These are phyloP conservation scores for Smittia sp. DNA, from an alignment of 2,888 invertebrate genomes.

Conservation along the genomic window DNA sequence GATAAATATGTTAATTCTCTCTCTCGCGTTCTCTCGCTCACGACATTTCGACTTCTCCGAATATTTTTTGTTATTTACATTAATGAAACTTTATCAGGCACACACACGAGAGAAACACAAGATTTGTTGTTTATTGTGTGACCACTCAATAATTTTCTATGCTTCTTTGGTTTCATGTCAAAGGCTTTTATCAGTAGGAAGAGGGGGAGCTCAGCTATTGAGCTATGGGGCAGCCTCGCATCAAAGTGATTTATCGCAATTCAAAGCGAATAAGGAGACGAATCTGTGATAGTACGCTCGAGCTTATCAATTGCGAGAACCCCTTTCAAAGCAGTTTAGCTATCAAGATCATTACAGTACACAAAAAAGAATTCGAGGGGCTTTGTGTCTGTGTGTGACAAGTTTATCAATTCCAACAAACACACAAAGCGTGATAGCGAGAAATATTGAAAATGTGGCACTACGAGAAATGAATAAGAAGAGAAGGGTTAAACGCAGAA, in stretches of 20 bases:
- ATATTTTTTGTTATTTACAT: conserved; percentile 21
- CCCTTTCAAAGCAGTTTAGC: not conserved
- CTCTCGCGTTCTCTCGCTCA: not conserved
- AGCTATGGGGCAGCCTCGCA: not conserved
- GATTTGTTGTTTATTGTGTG: conserved; percentile 26
- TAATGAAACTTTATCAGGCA: conserved; percentile 16
- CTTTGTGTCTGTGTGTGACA: not conserved
- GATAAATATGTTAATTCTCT: conserved; percentile 30
- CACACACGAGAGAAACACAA: not conserved
- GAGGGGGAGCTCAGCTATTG: not conserved
- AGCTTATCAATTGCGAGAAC: not conserved
- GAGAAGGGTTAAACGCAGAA: conserved; percentile 10
- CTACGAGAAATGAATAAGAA: not conserved
- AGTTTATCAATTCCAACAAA: not conserved
- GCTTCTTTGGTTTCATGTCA: not conserved
- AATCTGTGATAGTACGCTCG: too few species aligned
- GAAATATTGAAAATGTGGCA: conserved; percentile 9
- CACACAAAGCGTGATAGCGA: not conserved
- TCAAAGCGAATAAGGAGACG: too few species aligned
- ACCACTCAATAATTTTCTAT: conserved; percentile 20
- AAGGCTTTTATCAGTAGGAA: not conserved
- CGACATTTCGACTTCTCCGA: not conserved
- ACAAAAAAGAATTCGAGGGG: not conserved
- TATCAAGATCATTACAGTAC: conserved; percentile 13
- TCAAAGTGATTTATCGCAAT: too few species aligned